Evolutionary conservation across 2,113 vertebrate genomes (phyloP).

Genomic region (Albula glossodonta): DNA sequence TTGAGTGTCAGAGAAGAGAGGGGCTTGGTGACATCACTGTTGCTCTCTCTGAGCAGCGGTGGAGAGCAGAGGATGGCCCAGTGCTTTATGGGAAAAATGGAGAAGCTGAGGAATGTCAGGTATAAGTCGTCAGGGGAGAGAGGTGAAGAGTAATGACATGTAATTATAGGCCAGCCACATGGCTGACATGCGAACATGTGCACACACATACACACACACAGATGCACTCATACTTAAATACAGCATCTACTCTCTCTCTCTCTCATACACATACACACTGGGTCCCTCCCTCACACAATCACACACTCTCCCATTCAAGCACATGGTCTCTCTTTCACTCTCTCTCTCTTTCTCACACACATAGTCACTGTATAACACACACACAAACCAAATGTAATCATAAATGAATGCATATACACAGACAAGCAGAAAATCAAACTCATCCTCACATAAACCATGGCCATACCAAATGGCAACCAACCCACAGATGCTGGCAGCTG

Average conservation of each 20-base stretch:
- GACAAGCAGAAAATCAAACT: background rate
- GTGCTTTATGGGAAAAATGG: background rate
- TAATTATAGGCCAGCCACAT: constrained; percentile 57
- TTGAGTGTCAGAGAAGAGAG: background rate
- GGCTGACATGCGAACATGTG: constrained; percentile 6
- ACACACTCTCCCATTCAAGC: background rate
- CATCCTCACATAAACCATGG: background rate
- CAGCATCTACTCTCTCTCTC: background rate
- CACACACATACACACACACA: background rate
- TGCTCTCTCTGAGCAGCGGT: background rate
- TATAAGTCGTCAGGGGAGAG: constrained; percentile 37
- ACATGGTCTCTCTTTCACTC: no score
- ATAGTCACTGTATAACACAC: background rate
- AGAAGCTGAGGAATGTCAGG: constrained; percentile 55
- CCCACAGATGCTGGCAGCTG: background rate
- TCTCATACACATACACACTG: background rate
- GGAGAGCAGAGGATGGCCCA: background rate
- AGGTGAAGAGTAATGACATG: constrained; percentile 46
- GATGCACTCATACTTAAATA: background rate
- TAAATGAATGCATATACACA: background rate
- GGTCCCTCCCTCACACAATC: background rate
- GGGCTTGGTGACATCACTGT: background rate
- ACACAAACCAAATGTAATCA: background rate
- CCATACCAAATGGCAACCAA: background rate
- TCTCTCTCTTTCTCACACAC: constrained; percentile 3